phyloP scores from a whole-genome alignment of 2,113 vertebrate genomes.

The Brienomyrus longianalis region DNA sequence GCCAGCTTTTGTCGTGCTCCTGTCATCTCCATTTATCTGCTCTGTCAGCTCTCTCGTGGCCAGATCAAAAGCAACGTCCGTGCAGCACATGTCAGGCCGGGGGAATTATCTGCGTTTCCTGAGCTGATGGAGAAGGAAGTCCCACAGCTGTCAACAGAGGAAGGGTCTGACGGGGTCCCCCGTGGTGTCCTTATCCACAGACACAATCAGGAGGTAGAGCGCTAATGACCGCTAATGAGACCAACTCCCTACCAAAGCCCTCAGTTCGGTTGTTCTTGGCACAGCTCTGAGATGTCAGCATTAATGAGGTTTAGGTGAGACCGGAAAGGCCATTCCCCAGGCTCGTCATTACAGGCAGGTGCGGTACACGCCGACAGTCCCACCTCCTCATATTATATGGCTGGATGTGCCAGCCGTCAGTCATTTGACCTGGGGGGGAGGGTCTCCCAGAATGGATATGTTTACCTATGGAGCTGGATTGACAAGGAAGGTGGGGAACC shows the following conservation, averaged over 20 bases:
- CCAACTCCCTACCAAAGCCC: not conserved
- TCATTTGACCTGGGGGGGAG: not conserved
- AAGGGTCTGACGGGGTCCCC: conserved; percentile 16
- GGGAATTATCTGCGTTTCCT: conserved; percentile 18
- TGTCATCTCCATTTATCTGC: not conserved
- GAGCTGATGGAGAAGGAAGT: conserved; percentile 19
- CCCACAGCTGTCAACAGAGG: conserved; percentile 23
- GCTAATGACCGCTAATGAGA: conserved; percentile 13
- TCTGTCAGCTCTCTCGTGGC: not conserved
- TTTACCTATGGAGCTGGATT: conserved; percentile 34
- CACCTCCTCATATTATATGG: conserved; percentile 16
- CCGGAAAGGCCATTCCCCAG: not conserved
- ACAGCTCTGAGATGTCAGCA: not conserved
- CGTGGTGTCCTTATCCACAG: conserved; percentile 13
- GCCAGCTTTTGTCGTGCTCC: not conserved
- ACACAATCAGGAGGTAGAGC: not conserved
- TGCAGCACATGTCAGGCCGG: not conserved
- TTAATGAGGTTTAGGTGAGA: not conserved
- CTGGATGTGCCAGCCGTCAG: conserved; percentile 5
- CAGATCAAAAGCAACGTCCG: conserved; percentile 20
- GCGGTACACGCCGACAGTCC: not conserved
- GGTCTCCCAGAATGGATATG: conserved; percentile 30
- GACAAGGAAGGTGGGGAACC: conserved; percentile 27
- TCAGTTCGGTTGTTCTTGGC: not conserved
- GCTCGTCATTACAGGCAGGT: not conserved